phyloP scores from a whole-genome alignment of 2,113 vertebrate species.

The Neodontobutis hainanensis region DNA sequence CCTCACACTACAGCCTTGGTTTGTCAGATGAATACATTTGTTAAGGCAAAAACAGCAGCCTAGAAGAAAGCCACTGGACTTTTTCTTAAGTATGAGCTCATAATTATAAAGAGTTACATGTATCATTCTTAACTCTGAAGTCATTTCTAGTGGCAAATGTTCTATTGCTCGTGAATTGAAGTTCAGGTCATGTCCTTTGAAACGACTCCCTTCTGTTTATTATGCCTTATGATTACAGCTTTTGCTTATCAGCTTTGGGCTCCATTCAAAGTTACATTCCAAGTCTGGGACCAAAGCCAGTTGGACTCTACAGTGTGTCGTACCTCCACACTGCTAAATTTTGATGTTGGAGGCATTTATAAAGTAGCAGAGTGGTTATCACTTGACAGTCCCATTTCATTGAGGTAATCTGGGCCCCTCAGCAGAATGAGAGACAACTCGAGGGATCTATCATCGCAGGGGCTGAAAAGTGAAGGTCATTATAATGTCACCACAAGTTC shows the following conservation, averaged over 20 bases:
- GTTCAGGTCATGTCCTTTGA: conserved; percentile 32
- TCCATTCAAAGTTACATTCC: conserved; percentile 64
- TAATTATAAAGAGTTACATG: not conserved
- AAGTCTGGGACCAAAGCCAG: conserved; percentile 65
- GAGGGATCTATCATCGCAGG: conserved; percentile 66
- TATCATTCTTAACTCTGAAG: not conserved
- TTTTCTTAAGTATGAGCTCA: not conserved
- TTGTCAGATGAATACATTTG: not conserved
- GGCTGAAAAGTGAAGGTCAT: conserved; percentile 74
- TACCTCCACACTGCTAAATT: conserved; percentile 49
- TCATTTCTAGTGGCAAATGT: conserved; percentile 9
- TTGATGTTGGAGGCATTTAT: conserved; percentile 55
- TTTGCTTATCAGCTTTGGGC: conserved; percentile 58
- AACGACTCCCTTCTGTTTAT: conserved; percentile 52
- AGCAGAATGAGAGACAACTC: conserved; percentile 73
- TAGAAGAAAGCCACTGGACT: not conserved
- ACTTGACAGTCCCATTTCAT: conserved; percentile 70
- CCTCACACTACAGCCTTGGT: conserved; percentile 30
- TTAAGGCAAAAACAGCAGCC: not conserved
- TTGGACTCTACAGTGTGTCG: conserved; percentile 6
- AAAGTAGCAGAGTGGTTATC: conserved; percentile 74
- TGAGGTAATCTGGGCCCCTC: conserved; percentile 74
- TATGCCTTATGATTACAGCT: conserved; percentile 43
- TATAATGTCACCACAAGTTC: conserved; percentile 76
- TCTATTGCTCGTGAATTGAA: conserved; percentile 29